Conservation (phyloP, 2,888 invertebrate species). For the Hemistola chrysoprasaria region DNA sequence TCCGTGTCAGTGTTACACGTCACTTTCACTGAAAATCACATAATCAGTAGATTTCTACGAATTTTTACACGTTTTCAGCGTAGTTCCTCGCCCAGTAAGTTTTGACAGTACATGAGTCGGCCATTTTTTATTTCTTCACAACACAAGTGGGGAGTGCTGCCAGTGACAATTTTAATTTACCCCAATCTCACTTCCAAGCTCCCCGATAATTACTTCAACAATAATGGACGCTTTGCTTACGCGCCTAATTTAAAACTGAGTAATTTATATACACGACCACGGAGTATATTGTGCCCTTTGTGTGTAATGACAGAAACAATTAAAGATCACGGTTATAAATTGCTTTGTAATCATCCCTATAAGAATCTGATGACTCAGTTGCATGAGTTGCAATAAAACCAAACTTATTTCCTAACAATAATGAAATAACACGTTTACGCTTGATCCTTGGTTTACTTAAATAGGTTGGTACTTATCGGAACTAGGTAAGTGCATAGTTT, state of each 20-base stretch:
- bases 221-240: no score
- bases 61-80: constrained; percentile 62
- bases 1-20: constrained; percentile 43
- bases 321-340: constrained; percentile 1
- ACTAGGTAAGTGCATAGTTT: no score
- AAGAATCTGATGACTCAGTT: constrained; percentile 27
- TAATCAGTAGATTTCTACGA: constrained; percentile 37
- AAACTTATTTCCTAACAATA: neutral
- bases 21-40: constrained; percentile 42
- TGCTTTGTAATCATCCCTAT: constrained; percentile 8
- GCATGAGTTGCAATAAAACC: constrained; percentile 15
- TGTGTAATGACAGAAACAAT: neutral
- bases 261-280: no score
- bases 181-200: constrained; percentile 1
- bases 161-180: constrained; percentile 24
- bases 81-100: constrained; percentile 56
- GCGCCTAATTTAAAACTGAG: no score
- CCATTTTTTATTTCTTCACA: constrained; percentile 72
- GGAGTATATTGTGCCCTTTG: no score
- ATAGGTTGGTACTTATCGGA: no score
- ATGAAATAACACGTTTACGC: neutral
- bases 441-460: no score
- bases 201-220: constrained; percentile 3
- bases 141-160: constrained; percentile 63
- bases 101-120: constrained; percentile 72